phyloP scores from a whole-genome alignment of 2,797 vertebrate species.

The Antennarius maculatus region DNA sequence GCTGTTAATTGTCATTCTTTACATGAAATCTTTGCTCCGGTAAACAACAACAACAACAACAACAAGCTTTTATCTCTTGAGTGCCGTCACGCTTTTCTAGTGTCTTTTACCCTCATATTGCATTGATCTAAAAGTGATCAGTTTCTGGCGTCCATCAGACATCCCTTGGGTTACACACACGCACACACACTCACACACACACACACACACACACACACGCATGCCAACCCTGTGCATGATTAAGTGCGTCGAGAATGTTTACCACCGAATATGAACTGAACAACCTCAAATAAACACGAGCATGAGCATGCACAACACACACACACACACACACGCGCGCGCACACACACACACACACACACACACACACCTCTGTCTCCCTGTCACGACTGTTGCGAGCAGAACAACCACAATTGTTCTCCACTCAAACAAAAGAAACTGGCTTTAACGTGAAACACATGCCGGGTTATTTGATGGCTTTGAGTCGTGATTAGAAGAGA shows the following conservation, averaged over 20 bases:
- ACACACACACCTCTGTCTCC: constrained; percentile 27
- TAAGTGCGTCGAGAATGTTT: constrained; percentile 71
- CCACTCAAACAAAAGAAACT: constrained; percentile 78
- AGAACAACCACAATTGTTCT: constrained; percentile 77
- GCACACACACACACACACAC: constrained; percentile 29
- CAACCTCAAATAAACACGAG: constrained; percentile 70
- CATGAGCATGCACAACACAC: constrained; percentile 6
- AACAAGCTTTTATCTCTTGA: constrained; percentile 26
- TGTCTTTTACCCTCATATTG: constrained; percentile 29
- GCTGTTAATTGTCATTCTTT: constrained; percentile 27
- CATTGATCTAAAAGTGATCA: constrained; percentile 70
- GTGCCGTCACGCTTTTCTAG: neutral
- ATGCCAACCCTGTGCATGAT: constrained; percentile 31
- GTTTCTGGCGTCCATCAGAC: constrained; percentile 54
- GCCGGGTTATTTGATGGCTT: constrained; percentile 73
- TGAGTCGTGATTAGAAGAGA: constrained; percentile 62
- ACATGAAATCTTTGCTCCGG: too few species aligned
- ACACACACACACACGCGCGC: constrained; percentile 15
- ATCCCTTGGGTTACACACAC: constrained; percentile 36
- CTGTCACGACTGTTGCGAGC: constrained; percentile 70
- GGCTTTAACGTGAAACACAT: constrained; percentile 77
- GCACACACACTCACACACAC: constrained; percentile 20
- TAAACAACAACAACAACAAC: too few species aligned
- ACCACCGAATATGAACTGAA: constrained; percentile 63
- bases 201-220: constrained; percentile 19